Evolutionary conservation across 2,888 invertebrate species (phyloP), one percentile per base, ranked within the genome.

Genomic region (Leucophenga montana): DNA sequence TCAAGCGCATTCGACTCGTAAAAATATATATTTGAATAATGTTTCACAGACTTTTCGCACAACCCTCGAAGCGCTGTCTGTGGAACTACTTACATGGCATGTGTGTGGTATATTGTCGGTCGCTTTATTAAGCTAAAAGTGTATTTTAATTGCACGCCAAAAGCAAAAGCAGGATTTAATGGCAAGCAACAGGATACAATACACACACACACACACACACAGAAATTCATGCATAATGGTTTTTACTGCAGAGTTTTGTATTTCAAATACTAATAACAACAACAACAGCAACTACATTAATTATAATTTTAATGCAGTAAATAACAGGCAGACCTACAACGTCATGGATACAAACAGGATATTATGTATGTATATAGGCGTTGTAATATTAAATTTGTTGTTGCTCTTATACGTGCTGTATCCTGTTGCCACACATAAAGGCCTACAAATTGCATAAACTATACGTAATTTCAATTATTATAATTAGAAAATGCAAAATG

Each of bases 101-200:
- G 31, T 57, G 31, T 0, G 39, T 22, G 62, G 16, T 39, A 39
- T 11, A 39, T 39, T 39, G 39, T 46, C 22, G 46, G 11, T n/a
- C 46, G 9, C 31, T 16, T 61, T 61, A 61, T 61, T 61, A 33
- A 61, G 62, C 62, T 64, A 1, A 64, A 64, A 48, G 46, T 64
- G 48, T 11, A 46, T 48, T 64, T 64, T 64, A 64, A 64, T 64
- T 64, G 62, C 48, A 64, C 16, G 44, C 61, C 61, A 44, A 44
- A 16, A 39, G 44, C 61, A 62, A 33, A 31, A 22, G 22, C 62
- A 62, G 46, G 14, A 62, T 18, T n/a, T 27, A 33, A 61, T n/a
- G 16, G 1, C 8, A 5, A 57, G 27, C 27, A 57, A n/a, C 57
- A 57, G 31, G 27, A 57, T 54, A 57, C 31, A 31, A 57, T 5